Percentiles rank a stretch among this genome's conserved stretches.
phyloP scores from a whole-genome alignment of 30 jellyfish, hydroid and myxozoan genomes.

The Hydractinia symbiolongicarpus region DNA sequence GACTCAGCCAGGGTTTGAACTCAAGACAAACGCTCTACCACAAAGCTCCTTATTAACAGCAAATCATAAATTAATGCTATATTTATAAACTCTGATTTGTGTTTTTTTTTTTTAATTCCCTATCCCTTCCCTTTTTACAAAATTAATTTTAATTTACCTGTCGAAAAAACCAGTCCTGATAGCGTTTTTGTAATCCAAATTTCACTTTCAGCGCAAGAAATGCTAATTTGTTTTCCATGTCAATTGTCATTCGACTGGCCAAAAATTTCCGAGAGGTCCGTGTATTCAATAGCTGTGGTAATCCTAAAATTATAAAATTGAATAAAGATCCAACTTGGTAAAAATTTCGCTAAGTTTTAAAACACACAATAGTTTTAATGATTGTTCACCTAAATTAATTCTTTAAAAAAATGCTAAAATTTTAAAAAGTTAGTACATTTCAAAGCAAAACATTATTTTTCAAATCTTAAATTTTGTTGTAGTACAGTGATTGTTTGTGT shows the following conservation, averaged over 20 bases:
- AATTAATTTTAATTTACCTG: constrained; percentile 43
- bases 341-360: background rate
- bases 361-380: background rate
- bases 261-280: constrained; percentile 75
- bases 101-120: too few relatives aligned
- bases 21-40: too few relatives aligned
- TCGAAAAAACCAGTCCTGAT: constrained; percentile 91
- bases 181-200: constrained; percentile 87
- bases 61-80: too few relatives aligned
- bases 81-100: too few relatives aligned
- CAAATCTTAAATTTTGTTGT: too few relatives aligned
- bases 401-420: background rate
- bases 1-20: too few relatives aligned
- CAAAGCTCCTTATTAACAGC: too few relatives aligned
- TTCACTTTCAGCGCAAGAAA: constrained; percentile 72
- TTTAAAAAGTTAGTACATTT: too few relatives aligned
- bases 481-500: too few relatives aligned
- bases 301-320: constrained; percentile 29
- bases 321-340: background rate
- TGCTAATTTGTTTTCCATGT: constrained; percentile 82
- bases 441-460: too few relatives aligned
- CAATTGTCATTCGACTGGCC: constrained; percentile 91
- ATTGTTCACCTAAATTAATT: background rate
- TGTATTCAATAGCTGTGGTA: constrained; percentile 59
- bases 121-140: too few relatives aligned